Evolutionary conservation across 2,113 vertebrate species (phyloP).

Genomic region (Nicator chloris): DNA sequence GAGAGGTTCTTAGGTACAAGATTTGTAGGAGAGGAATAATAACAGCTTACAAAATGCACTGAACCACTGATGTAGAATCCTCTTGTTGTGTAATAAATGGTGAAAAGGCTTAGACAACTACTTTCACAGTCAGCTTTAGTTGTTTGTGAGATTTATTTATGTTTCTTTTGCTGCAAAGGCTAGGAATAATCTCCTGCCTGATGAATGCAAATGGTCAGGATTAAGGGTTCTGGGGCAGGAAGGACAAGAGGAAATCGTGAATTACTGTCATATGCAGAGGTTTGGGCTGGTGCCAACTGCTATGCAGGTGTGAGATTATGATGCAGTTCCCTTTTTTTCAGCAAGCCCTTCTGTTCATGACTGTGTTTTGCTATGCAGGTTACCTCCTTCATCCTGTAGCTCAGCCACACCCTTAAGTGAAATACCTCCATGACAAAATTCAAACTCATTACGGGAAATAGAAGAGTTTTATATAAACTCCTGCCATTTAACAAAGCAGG

Average conservation of each 20-base stretch:
- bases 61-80: not conserved
- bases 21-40: not conserved
- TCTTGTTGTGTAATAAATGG: not conserved
- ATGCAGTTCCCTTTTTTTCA: not conserved
- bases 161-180: not conserved
- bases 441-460: not conserved
- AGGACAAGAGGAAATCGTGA: conserved; percentile 62
- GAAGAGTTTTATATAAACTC: not conserved
- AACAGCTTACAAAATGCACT: not conserved
- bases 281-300: not conserved
- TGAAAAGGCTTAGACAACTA: not conserved
- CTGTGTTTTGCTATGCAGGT: not conserved
- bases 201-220: conserved; percentile 65
- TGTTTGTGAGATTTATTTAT: not conserved
- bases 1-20: not conserved
- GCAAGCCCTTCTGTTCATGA: not conserved
- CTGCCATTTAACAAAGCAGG: not conserved
- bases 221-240: conserved; percentile 67
- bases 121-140: not conserved
- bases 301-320: not conserved
- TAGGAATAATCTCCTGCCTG: not conserved
- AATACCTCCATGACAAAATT: not conserved
- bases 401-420: not conserved
- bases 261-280: conserved; percentile 49
- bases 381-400: not conserved